Conservation (phyloP, 2,113 vertebrate species). For the Trogon melanurus region DNA sequence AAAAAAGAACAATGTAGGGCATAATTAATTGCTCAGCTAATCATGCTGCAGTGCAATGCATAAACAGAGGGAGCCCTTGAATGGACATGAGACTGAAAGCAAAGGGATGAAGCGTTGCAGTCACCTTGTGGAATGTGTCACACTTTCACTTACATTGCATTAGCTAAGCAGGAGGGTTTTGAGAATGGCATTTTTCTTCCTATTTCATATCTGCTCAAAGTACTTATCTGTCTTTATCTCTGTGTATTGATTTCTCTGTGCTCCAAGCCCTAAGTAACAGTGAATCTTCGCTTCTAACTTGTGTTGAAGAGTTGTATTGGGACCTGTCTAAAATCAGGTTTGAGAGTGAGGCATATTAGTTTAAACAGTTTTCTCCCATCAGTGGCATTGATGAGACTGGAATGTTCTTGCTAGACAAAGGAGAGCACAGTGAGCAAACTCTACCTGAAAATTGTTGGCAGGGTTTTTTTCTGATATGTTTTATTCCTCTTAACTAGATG, state of each 20-base stretch:
- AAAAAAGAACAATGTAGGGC: background rate
- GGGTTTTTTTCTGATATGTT: background rate
- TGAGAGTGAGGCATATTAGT: background rate
- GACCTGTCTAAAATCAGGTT: background rate
- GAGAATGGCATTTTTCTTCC: background rate
- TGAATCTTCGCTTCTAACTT: background rate
- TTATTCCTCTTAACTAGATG: background rate
- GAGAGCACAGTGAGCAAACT: background rate
- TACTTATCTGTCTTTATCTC: slow-evolving; percentile 5
- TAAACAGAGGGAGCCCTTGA: background rate
- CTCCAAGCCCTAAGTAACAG: background rate
- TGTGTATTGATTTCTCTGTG: background rate
- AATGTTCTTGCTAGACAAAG: background rate
- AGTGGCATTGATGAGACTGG: background rate
- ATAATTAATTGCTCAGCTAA: background rate
- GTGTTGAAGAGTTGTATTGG: background rate
- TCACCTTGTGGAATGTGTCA: background rate
- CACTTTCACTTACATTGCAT: background rate
- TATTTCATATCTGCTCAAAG: background rate
- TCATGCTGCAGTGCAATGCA: background rate
- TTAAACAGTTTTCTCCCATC: background rate
- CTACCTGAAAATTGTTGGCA: background rate
- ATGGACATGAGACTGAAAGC: background rate
- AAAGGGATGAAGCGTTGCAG: background rate
- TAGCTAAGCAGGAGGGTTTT: background rate